Conservation (phyloP, 2,113 vertebrate genomes). For the Parotia lawesii region DNA sequence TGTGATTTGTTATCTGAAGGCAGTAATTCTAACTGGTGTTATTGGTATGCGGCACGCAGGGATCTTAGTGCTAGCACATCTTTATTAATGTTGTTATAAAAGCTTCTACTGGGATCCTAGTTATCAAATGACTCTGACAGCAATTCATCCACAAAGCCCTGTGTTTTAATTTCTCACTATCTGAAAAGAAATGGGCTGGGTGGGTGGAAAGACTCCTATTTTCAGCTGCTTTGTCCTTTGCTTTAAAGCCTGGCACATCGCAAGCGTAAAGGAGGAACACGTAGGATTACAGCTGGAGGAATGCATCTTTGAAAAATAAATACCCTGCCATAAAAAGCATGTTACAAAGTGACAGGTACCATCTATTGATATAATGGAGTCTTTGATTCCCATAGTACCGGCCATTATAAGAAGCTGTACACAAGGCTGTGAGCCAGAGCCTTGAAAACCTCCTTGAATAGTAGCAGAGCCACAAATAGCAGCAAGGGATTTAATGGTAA, state of each 20-base stretch:
- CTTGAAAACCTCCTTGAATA: constrained; percentile 37
- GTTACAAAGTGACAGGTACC: constrained; percentile 56
- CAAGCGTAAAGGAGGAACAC: constrained; percentile 52
- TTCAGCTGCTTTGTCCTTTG: constrained; percentile 66
- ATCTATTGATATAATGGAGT: constrained; percentile 53
- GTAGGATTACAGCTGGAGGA: constrained; percentile 57
- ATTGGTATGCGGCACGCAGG: background rate
- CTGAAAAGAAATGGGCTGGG: constrained; percentile 48
- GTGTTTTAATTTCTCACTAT: constrained; percentile 53
- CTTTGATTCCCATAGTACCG: constrained; percentile 57
- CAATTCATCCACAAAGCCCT: constrained; percentile 37
- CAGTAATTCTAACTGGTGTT: constrained; percentile 22
- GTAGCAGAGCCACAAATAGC: constrained; percentile 25
- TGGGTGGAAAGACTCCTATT: constrained; percentile 42
- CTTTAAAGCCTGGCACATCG: constrained; percentile 56
- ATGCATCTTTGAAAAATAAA: constrained; percentile 71
- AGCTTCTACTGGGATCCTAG: constrained; percentile 43
- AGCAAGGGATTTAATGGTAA: constrained; percentile 32
- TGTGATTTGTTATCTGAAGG: constrained; percentile 1
- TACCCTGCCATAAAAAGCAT: constrained; percentile 67
- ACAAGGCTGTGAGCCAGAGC: constrained; percentile 20
- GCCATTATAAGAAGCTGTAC: constrained; percentile 9
- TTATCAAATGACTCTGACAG: constrained; percentile 42
- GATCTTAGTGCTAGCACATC: background rate
- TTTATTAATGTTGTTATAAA: constrained; percentile 54